Evolutionary conservation across 2,888 invertebrate species (phyloP), one percentile per base, ranked within the genome.

Genomic region (Spilarctia lutea): DNA sequence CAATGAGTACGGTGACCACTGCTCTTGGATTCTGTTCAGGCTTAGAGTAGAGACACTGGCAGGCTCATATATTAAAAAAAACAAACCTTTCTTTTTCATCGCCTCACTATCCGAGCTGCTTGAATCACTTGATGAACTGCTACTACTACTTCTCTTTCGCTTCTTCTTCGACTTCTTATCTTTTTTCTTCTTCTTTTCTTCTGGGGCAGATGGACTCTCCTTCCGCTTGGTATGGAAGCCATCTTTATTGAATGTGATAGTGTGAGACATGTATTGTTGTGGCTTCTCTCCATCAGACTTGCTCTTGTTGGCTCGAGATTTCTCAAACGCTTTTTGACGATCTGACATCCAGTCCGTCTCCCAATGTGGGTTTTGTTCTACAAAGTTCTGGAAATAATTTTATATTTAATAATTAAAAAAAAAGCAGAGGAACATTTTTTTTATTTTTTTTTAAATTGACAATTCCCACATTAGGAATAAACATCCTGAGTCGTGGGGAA

Each of bases 311-410:
- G 90, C 90, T 10, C 95, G 89, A 73, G 93, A 89, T 87, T 96
- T 95, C 83, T 97, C 97, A 78, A 96, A 96, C 0, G 97, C 97
- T 83, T 97, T 97, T 85, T 97, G 98, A 8, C 98, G 96, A 91
- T 98, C 98, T 16, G 97, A 97, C 94, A 98, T 96, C 98, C 98
- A 98, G 87, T 98, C 98, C 0, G 97, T 97, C 91, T 98, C 98
- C 97, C 98, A 98, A 86, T 98, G 98, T 0, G 98, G 98, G 93
- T 98, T 98, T 90, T 98, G 97, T 79, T 97, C 97, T 30, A 98
- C 97, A 88, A 98, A 98, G 87, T 97, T 97, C 98, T 98, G 89
- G 42, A 91, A 90, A 81, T 35, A 35, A 35, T 35, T 35, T 35
- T 35, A 35, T 35, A 35, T 35, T 35, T 35, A 35, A 35, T 4